phyloP scores from a whole-genome alignment of 2,113 vertebrate species.

The Grammomys surdaster region DNA sequence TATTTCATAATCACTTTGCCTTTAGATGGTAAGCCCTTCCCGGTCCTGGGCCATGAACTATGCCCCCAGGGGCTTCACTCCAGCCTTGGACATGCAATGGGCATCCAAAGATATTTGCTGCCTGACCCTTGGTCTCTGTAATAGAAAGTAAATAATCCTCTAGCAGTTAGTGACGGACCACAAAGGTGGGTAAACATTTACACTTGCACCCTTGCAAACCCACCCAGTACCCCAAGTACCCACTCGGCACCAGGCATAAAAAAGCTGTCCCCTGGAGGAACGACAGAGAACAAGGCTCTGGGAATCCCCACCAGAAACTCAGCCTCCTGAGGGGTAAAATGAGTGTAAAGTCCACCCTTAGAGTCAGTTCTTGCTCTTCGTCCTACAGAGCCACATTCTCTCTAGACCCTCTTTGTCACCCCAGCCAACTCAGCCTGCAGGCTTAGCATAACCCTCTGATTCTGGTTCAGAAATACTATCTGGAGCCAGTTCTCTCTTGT shows the following conservation, averaged over 20 bases:
- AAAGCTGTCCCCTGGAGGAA: background rate
- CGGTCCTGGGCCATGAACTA: background rate
- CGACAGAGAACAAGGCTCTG: background rate
- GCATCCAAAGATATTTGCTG: background rate
- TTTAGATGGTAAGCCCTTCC: conserved; percentile 67
- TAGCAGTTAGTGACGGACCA: conserved; percentile 51
- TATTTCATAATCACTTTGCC: conserved; percentile 70
- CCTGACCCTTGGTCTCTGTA: background rate
- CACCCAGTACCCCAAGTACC: background rate
- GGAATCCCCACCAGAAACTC: background rate
- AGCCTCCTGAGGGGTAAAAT: background rate
- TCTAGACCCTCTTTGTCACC: too few relatives aligned
- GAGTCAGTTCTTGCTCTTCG: too few relatives aligned
- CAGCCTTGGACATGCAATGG: fast-evolving
- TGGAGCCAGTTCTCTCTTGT: background rate
- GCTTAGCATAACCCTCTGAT: background rate
- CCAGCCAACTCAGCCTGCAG: background rate
- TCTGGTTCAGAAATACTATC: background rate
- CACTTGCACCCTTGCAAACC: too few relatives aligned
- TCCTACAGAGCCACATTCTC: background rate
- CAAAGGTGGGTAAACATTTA: background rate
- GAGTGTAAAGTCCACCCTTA: background rate
- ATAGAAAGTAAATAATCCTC: conserved; percentile 17
- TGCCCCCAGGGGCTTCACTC: background rate
- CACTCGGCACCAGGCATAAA: too few relatives aligned